phyloP scores from a whole-genome alignment of 2,888 invertebrate species.

The Cecidostiba fungosa region DNA sequence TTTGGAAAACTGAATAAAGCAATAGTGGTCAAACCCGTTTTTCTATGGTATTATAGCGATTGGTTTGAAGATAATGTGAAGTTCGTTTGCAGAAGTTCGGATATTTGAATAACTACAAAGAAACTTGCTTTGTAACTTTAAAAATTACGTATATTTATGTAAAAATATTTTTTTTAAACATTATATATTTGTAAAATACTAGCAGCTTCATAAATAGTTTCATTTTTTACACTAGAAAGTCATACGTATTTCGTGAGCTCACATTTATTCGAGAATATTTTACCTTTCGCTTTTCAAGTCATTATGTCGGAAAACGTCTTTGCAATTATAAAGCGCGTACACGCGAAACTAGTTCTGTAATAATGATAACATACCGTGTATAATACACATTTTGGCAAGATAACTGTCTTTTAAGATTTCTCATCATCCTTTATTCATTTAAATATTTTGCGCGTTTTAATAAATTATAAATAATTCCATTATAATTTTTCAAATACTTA shows the following conservation, averaged over 20 bases:
- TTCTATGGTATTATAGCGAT: not conserved
- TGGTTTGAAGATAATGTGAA: not conserved
- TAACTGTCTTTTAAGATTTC: not conserved
- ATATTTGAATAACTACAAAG: not conserved
- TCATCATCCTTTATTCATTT: too few relatives aligned
- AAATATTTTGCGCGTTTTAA: too few relatives aligned
- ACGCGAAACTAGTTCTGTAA: not conserved
- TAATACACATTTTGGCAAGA: not conserved
- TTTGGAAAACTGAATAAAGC: not conserved
- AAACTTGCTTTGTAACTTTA: too few relatives aligned
- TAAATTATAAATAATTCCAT: too few relatives aligned
- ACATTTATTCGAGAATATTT: not conserved
- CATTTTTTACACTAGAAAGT: constrained; percentile 1
- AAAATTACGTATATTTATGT: too few relatives aligned
- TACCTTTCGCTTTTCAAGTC: constrained; percentile 40
- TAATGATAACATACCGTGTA: not conserved
- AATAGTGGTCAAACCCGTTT: not conserved
- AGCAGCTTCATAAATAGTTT: not conserved
- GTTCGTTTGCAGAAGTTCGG: not conserved
- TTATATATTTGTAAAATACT: too few relatives aligned
- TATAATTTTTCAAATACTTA: too few relatives aligned
- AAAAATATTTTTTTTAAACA: too few relatives aligned
- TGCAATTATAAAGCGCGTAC: not conserved
- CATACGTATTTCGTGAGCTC: not conserved
- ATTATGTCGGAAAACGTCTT: constrained; percentile 32